Base-by-base conservation (phyloP, 35 echinoderm and acorn worm species). In the Ptychodera flava region DNA sequence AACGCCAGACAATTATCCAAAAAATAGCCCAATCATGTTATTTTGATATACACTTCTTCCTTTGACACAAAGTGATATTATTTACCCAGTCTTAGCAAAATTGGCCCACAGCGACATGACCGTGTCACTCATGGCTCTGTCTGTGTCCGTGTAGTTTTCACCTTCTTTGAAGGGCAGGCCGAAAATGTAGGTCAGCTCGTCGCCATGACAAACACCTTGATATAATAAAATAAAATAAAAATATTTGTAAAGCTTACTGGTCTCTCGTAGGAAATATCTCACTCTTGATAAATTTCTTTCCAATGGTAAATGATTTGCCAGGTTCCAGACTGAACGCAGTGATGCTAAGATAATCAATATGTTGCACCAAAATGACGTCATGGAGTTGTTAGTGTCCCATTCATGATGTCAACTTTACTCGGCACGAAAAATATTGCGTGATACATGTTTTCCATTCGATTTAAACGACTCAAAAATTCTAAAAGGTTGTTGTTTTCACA, bases 61-160 rank as follows among this genome's bases (percentile, higher is more conserved):
- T n/a, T n/a, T n/a, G n/a, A n/a, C n/a, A n/a, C n/a, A n/a, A n/a
- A n/a, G n/a, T n/a, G n/a, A n/a, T n/a, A n/a, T n/a, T n/a, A 92
- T 92, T 92, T 86, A 98, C 95, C 95, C 95, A 28, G 95, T 98
- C 85, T 84, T 91, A 16, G 92, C 95, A 86, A 97, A 97, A 80
- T 97, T 97, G 1, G 92, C 95, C 92, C 92, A 97, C 34, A 85
- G 88, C 35, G 38, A 89, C 95, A 98, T 98, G 64, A 98, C 92
- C 80, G 91, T 91, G n/a, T 80, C 30, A 88, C 95, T 98, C 33
- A 98, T 38, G 1, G 28, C 35, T 77, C 89, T 91, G 30, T 98
- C 95, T 34, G 79, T 38, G 0, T 92, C 64, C 32, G 84, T 92
- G 52, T 87, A 94, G 1, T 85, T 88, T 2, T 78, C 32, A 38